Conservation (phyloP, 2,113 vertebrate genomes). For the Hiodon tergisus region DNA sequence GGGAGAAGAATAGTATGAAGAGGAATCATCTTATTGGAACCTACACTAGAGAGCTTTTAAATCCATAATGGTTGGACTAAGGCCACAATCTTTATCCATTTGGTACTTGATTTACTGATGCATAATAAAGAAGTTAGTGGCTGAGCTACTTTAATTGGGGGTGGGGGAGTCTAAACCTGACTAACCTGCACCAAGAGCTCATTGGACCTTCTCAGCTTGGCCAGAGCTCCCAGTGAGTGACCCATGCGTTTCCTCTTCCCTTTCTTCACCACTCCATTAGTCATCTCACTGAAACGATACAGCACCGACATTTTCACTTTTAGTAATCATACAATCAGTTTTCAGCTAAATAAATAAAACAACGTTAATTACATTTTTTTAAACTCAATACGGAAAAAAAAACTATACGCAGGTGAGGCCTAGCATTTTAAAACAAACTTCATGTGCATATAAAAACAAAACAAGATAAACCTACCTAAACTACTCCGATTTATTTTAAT, state of each 20-base stretch:
- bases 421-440: too few species aligned
- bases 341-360: background rate
- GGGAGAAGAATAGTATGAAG: conserved; percentile 9
- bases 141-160: background rate
- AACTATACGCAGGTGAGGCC: background rate
- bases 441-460: background rate
- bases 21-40: background rate
- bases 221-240: conserved; percentile 73
- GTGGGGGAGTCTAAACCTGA: background rate
- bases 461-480: too few species aligned
- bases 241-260: conserved; percentile 82
- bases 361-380: background rate
- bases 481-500: too few species aligned
- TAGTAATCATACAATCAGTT: background rate
- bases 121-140: background rate
- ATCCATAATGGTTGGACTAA: too few species aligned
- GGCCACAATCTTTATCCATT: too few species aligned
- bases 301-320: background rate
- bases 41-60: too few species aligned
- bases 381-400: background rate
- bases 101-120: background rate
- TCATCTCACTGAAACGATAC: conserved; percentile 61
- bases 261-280: conserved; percentile 82
- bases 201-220: conserved; percentile 54
- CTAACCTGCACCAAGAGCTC: conserved; percentile 57